Conservation (phyloP, 35 echinoderm and acorn worm genomes). For the Nesometra sesokonis region DNA sequence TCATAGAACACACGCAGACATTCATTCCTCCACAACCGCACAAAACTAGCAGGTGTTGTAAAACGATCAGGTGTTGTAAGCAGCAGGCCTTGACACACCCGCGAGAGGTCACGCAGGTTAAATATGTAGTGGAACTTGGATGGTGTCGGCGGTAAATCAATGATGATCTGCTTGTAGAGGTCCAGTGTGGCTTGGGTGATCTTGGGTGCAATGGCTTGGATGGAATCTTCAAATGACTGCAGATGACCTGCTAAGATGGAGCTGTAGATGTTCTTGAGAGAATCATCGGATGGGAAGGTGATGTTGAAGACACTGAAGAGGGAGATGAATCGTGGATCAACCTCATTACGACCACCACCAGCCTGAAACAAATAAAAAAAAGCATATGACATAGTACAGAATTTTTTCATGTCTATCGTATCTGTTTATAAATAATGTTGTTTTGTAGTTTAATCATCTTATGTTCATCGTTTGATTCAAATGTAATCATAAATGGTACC, state of each 20-base stretch:
- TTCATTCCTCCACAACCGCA: constrained; percentile 83
- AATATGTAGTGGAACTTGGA: constrained; percentile 98
- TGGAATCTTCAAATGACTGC: constrained; percentile 76
- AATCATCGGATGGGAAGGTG: constrained; percentile 92
- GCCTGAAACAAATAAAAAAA: constrained; percentile 27
- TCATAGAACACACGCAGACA: constrained; percentile 89
- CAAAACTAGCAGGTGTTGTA: constrained; percentile 30
- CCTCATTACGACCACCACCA: constrained; percentile 97
- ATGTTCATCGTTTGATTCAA: too few relatives aligned
- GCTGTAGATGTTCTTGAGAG: constrained; percentile 94
- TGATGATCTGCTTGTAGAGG: constrained; percentile 17
- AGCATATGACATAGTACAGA: background rate
- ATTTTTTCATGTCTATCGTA: too few relatives aligned
- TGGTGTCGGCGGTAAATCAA: constrained; percentile 79
- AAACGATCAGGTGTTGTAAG: constrained; percentile 90
- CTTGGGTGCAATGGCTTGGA: constrained; percentile 45
- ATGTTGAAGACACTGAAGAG: constrained; percentile 98
- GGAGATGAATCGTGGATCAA: constrained; percentile 87
- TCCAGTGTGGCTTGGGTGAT: constrained; percentile 51
- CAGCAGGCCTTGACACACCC: constrained; percentile 84
- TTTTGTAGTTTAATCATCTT: too few relatives aligned
- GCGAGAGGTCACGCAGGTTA: constrained; percentile 79
- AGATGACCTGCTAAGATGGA: constrained; percentile 69
- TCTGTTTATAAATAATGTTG: too few relatives aligned
- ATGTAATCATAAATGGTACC: too few relatives aligned